Base-by-base conservation (phyloP, 2,888 invertebrate species). In the Tetropium fuscum region DNA sequence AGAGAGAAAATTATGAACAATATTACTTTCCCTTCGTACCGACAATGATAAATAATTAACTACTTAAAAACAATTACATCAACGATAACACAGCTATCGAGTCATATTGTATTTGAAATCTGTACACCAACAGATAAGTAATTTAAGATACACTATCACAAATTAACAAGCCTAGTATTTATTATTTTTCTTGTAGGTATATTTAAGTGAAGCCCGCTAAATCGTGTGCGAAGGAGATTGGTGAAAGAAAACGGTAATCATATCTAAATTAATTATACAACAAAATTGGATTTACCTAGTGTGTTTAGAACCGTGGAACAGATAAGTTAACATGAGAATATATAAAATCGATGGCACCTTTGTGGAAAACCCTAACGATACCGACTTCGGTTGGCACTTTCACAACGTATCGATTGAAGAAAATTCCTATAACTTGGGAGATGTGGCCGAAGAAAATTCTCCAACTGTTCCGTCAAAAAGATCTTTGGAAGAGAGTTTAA, bases 341-440 rank as follows among this genome's bases (percentile, higher is more conserved):
- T 78, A 78, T 60, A 69, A 69, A 56, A 13, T 51, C 10, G 77
- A 78, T 54, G 78, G 78, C 30, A 75, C 69, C 48, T 77, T 41
- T 22, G 61, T 63, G 15, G 74, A 74, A 20, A 62, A 73, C 27
- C 47, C 54, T 1, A 54, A 69, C 11, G 77, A 78, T 58, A 64
- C 47, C 5, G 70, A 71, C 36, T 79, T 78, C 49, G 78, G 79
- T 5, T 79, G 78, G 78, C 71, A 62, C 48, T 66, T 73, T 10
- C 32, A 54, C 15, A 74, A 77, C 32, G 70, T 75, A 20, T 51
- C 56, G 8, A 55, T 72, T 3, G 69, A 74, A 11, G 72, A 73
- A 7, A 38, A 7, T 15, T 13, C 15, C 13, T 13, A 4, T 34
- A 34, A 41, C 1, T 8, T 2, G 10, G 18, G 10, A 5, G 20